Conservation (phyloP, 2,113 vertebrate genomes). For the Lepus americanus region DNA sequence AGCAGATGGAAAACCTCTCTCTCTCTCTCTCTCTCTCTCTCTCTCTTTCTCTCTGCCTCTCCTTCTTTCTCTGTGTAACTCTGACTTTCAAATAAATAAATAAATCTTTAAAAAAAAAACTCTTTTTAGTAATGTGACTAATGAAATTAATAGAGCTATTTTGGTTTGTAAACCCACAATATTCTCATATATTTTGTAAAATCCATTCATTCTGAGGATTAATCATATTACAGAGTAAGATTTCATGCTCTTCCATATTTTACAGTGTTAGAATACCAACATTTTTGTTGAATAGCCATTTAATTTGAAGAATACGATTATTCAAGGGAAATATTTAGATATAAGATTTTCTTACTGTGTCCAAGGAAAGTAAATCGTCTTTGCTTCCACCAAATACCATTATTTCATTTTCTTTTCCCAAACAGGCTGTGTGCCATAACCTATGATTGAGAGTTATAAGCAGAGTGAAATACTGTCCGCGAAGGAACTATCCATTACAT, state of each 20-base stretch:
- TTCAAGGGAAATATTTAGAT: not conserved
- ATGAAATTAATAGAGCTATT: constrained; percentile 1
- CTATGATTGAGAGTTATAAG: constrained; percentile 81
- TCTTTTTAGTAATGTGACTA: constrained; percentile 32
- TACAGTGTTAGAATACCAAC: constrained; percentile 20
- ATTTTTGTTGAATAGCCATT: not conserved
- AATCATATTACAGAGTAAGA: not conserved
- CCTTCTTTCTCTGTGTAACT: no score
- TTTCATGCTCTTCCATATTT: constrained; percentile 27
- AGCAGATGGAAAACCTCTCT: no score
- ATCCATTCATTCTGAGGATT: constrained; percentile 39
- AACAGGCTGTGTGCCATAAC: constrained; percentile 96
- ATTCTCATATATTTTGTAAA: constrained; percentile 21
- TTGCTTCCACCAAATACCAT: constrained; percentile 98
- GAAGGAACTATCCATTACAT: not conserved
- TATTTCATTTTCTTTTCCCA: constrained; percentile 94
- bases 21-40: no score
- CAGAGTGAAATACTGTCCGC: constrained; percentile 34
- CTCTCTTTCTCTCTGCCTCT: not conserved
- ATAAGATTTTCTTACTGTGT: constrained; percentile 91
- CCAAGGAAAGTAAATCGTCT: constrained; percentile 94
- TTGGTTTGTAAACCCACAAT: constrained; percentile 30
- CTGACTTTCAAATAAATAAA: no score
- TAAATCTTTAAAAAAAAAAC: not conserved
- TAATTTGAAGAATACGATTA: constrained; percentile 32